These are phyloP conservation scores for Callyntrura sp. DNA, from an alignment of 2,888 invertebrate species.

Conservation along the genomic window DNA sequence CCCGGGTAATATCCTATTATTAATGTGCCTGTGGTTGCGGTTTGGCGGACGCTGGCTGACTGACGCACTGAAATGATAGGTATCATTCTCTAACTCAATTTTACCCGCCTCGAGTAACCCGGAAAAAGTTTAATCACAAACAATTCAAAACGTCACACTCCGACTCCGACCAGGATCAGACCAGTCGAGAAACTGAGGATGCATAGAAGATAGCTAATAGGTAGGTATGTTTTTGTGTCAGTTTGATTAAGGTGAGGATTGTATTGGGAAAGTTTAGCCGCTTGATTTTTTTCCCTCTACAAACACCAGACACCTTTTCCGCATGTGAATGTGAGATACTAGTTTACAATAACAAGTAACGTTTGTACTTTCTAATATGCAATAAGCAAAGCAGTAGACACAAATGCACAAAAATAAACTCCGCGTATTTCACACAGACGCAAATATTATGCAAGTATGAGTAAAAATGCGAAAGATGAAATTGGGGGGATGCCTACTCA, in stretches of 20 bases:
- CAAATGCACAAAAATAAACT: too few relatives aligned
- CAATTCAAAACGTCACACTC: neutral
- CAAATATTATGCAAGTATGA: too few relatives aligned
- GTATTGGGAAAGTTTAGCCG: neutral
- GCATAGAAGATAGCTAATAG: too few relatives aligned
- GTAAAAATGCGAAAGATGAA: too few relatives aligned
- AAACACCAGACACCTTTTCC: neutral
- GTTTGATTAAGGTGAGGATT: too few relatives aligned
- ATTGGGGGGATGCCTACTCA: too few relatives aligned
- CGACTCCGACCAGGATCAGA: neutral
- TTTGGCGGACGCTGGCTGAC: neutral
- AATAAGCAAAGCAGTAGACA: too few relatives aligned
- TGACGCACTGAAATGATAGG: neutral
- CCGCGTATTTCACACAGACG: too few relatives aligned
- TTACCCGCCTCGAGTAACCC: neutral
- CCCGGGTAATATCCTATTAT: neutral
- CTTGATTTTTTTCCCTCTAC: conserved; percentile 31
- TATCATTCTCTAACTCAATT: conserved; percentile 7
- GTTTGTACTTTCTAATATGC: too few relatives aligned
- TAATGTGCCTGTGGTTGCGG: neutral
- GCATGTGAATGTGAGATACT: conserved; percentile 5
- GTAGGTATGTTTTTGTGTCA: too few relatives aligned
- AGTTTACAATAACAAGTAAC: too few relatives aligned
- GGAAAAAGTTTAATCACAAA: neutral
- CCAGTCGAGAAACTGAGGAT: neutral